Percentiles rank a stretch among this genome's conserved stretches.
Conservation (phyloP, 2,888 invertebrate genomes). For the Chloroclysta siterata region DNA sequence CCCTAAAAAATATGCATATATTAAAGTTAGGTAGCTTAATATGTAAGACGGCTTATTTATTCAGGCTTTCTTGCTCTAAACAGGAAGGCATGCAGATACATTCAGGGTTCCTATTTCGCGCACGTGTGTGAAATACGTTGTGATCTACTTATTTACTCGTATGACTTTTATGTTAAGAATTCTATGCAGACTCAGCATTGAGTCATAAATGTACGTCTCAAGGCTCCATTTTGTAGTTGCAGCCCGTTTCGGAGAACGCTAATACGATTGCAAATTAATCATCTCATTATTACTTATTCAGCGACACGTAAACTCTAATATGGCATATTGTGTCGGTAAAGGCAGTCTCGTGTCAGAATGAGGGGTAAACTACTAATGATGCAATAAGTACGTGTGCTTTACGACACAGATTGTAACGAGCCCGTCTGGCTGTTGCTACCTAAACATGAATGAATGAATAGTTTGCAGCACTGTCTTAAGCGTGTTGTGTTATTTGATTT, state of each 20-base stretch:
- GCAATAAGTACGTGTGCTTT: neutral
- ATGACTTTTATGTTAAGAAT: constrained; percentile 1
- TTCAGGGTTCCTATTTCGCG: constrained; percentile 20
- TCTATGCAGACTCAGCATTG: constrained; percentile 10
- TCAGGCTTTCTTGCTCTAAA: neutral
- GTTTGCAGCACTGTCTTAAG: no score
- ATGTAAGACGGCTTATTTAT: neutral
- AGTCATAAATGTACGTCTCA: neutral
- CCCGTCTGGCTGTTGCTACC: no score
- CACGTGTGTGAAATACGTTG: constrained; percentile 10
- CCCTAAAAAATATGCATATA: no score
- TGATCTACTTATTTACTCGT: constrained; percentile 2
- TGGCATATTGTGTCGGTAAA: constrained; percentile 7
- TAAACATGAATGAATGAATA: no score
- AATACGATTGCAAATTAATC: constrained; percentile 8
- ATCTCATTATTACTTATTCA: constrained; percentile 11
- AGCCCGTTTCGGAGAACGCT: constrained; percentile 1
- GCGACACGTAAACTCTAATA: neutral
- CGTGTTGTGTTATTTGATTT: no score
- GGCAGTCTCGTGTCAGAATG: neutral
- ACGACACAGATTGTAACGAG: neutral
- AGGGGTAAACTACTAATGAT: constrained; percentile 7
- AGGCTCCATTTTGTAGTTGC: constrained; percentile 5
- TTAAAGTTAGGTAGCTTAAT: no score
- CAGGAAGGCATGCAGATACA: neutral